Conservation (phyloP, 2,888 invertebrate genomes). For the Cerastis rubricosa region DNA sequence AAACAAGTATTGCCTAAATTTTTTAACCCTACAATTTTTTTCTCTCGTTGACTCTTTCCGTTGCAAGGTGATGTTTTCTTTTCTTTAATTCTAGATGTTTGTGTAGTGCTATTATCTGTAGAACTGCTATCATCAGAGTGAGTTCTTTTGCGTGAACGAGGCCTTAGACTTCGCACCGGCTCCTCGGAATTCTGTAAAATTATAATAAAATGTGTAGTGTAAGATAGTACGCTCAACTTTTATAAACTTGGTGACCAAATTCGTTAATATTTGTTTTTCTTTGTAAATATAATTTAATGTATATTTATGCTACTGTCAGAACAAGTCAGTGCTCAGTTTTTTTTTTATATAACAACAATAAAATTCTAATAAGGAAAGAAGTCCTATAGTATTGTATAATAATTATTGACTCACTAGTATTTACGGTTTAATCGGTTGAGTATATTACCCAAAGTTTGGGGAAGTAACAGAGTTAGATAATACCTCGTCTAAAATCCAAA, state of each 20-base stretch:
- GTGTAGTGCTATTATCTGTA: conserved; percentile 85
- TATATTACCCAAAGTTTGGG: too few species aligned
- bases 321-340: neutral
- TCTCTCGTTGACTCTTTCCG: conserved; percentile 90
- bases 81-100: conserved; percentile 76
- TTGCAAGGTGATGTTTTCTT: conserved; percentile 82
- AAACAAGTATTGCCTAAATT: conserved; percentile 97
- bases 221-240: neutral
- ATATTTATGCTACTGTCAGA: neutral
- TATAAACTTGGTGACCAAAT: neutral
- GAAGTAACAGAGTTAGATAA: too few species aligned
- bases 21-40: conserved; percentile 93
- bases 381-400: too few species aligned
- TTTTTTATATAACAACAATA: too few species aligned
- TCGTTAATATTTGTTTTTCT: neutral
- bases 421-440: conserved; percentile 8
- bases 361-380: conserved; percentile 9
- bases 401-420: conserved; percentile 9
- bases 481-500: too few species aligned
- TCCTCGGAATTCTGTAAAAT: conserved; percentile 85
- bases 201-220: neutral
- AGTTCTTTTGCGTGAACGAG: conserved; percentile 91
- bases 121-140: conserved; percentile 90
- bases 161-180: conserved; percentile 90
- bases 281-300: neutral